Evolutionary conservation across 2,888 invertebrate species (phyloP).

Genomic region (Drosophila anomalata): DNA sequence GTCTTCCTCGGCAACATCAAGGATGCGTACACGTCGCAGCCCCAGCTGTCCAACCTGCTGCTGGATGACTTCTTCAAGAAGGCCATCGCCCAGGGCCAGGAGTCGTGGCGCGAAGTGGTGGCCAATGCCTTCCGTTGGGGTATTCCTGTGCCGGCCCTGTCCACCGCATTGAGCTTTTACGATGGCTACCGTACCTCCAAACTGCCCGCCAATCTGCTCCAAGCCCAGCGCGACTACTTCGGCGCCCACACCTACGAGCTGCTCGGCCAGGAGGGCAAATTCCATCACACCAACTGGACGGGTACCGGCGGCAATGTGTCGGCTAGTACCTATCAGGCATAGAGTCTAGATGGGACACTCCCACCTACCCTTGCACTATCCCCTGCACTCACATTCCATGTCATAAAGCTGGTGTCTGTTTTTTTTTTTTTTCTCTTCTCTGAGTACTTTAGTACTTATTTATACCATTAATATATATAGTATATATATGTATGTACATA

Average conservation of each 20-base stretch:
- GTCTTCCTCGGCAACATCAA: constrained; percentile 96
- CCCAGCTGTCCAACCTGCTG: constrained; percentile 92
- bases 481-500: constrained; percentile 28
- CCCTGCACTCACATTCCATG: constrained; percentile 42
- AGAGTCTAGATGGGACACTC: constrained; percentile 60
- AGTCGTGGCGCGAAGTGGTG: constrained; percentile 94
- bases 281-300: constrained; percentile 99
- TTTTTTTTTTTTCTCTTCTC: constrained; percentile 14
- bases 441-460: constrained; percentile 52
- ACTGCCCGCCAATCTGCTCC: constrained; percentile 97
- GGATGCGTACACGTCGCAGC: constrained; percentile 95
- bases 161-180: constrained; percentile 97
- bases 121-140: constrained; percentile 89
- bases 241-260: constrained; percentile 99
- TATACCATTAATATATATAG: constrained; percentile 40
- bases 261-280: constrained; percentile 92
- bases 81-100: constrained; percentile 92
- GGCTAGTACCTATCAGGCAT: constrained; percentile 95
- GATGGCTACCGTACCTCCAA: constrained; percentile 95
- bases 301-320: constrained; percentile 98
- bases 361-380: neutral
- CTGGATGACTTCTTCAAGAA: constrained; percentile 96
- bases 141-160: constrained; percentile 97
- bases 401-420: constrained; percentile 21
- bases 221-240: constrained; percentile 99